Conservation (phyloP, 2,888 invertebrate genomes). For the Gibbula magus region DNA sequence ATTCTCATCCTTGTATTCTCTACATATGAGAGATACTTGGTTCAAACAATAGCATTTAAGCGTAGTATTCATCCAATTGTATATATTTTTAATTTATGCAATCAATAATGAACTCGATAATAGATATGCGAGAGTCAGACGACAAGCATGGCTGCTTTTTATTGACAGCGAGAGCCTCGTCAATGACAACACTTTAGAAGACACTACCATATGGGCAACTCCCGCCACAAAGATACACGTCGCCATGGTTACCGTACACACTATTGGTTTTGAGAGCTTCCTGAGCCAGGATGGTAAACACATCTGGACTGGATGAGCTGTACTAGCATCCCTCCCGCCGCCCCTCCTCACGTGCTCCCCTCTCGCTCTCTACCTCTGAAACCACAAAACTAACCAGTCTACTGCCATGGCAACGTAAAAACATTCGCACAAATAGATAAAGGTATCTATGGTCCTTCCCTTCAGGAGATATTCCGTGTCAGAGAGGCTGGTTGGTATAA, state of each 20-base stretch:
- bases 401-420: constrained; percentile 2
- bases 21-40: too few relatives aligned
- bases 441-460: background rate
- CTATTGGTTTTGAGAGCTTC: constrained; percentile 32
- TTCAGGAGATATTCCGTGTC: background rate
- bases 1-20: too few relatives aligned
- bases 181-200: too few relatives aligned
- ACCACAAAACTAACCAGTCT: background rate
- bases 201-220: background rate
- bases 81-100: too few relatives aligned
- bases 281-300: constrained; percentile 17
- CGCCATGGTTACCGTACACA: constrained; percentile 56
- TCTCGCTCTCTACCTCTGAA: background rate
- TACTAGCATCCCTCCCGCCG: too few relatives aligned
- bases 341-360: too few relatives aligned
- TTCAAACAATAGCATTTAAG: too few relatives aligned
- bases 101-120: too few relatives aligned
- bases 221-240: constrained; percentile 37
- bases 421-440: background rate
- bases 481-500: background rate
- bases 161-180: too few relatives aligned
- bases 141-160: too few relatives aligned
- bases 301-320: background rate
- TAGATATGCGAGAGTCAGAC: too few relatives aligned
- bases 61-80: too few relatives aligned